Evolutionary conservation across 1,140 invertebrate species (phyloP).

Genomic region (Marisa cornuarietis): DNA sequence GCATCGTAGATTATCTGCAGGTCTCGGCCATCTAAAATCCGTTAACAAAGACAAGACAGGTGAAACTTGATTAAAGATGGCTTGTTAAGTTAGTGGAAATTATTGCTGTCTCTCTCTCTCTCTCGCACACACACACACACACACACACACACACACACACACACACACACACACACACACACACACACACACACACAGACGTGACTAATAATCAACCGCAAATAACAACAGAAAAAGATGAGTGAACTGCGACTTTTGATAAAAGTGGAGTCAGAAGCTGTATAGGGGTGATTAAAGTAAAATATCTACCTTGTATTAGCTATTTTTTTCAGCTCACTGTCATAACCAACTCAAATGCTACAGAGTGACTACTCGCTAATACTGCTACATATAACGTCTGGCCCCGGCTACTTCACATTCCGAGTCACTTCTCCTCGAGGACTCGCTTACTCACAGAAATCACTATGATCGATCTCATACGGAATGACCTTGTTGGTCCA

Average conservation of each 20-base stretch:
- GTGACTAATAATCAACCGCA: not conserved
- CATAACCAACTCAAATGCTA: not conserved
- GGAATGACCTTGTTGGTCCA: slow-evolving; percentile 24
- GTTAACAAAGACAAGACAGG: not conserved
- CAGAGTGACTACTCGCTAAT: too few relatives aligned
- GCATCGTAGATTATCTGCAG: not conserved
- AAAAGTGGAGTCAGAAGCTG: not conserved
- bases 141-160: slow-evolving; percentile 3
- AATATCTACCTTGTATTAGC: not conserved
- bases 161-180: slow-evolving; percentile 3
- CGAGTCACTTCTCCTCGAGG: not conserved
- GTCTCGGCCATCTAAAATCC: slow-evolving; percentile 19
- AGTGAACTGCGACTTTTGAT: not conserved
- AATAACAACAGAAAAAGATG: not conserved
- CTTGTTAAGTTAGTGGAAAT: not conserved
- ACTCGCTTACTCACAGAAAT: slow-evolving; percentile 10
- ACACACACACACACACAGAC: not conserved
- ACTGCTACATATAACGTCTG: too few relatives aligned
- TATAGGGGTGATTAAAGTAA: not conserved
- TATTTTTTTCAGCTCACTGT: too few relatives aligned
- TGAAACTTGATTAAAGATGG: not conserved
- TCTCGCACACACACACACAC: not conserved
- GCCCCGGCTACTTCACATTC: not conserved
- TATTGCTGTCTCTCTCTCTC: not conserved
- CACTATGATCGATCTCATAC: slow-evolving; percentile 20